phyloP scores from a whole-genome alignment of 2,797 vertebrate genomes.

The Oreochromis grahami region DNA sequence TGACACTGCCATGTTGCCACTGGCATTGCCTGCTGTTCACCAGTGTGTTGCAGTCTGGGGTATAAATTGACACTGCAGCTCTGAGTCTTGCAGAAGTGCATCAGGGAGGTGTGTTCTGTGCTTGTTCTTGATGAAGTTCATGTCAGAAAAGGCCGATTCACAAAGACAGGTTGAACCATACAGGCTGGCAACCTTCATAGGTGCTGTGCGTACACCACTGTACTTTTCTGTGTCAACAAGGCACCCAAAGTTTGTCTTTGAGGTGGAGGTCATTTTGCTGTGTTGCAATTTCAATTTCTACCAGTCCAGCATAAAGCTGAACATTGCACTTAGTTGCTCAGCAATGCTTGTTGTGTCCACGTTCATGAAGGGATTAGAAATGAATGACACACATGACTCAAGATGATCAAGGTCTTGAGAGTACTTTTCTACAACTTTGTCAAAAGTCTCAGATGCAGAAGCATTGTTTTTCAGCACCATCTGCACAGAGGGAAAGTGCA shows the following conservation, averaged over 20 bases:
- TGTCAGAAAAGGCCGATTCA: background rate
- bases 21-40: background rate
- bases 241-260: fast-evolving
- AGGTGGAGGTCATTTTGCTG: background rate
- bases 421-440: background rate
- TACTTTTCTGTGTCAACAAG: fast-evolving
- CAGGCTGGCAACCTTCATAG: background rate
- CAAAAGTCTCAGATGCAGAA: background rate
- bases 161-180: background rate
- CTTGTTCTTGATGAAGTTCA: fast-evolving
- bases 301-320: background rate
- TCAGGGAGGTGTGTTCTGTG: background rate
- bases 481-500: background rate
- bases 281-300: fast-evolving
- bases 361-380: fast-evolving
- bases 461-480: background rate
- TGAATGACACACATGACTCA: background rate
- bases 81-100: background rate
- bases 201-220: fast-evolving
- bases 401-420: background rate
- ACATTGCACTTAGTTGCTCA: background rate
- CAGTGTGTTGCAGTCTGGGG: background rate
- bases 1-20: background rate
- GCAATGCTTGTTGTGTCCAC: fast-evolving
- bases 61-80: background rate